Conservation (phyloP, 2,113 vertebrate genomes). For the Cygnus atratus region DNA sequence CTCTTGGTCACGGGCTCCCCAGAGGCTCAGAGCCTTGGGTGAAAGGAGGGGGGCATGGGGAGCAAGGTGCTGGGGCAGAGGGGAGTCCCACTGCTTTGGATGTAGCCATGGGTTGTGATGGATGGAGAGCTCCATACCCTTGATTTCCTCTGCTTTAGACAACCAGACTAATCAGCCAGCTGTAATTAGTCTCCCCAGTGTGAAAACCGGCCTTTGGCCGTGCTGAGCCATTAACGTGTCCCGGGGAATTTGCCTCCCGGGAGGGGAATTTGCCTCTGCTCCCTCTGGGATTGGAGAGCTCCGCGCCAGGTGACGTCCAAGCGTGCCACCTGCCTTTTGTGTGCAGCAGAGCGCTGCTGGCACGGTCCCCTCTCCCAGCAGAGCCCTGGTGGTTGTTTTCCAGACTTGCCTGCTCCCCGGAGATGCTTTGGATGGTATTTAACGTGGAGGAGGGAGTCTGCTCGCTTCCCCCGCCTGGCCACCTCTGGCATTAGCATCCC, state of each 20-base stretch:
- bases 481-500: not conserved
- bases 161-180: not conserved
- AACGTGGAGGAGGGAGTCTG: accelerated
- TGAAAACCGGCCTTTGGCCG: not conserved
- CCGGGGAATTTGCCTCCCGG: not conserved
- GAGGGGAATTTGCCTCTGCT: not conserved
- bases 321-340: not conserved
- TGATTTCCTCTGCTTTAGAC: not conserved
- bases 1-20: not conserved
- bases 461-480: not conserved
- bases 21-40: not conserved
- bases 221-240: not conserved
- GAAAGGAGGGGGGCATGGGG: not conserved
- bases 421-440: not conserved
- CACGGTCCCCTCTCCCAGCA: not conserved
- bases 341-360: not conserved
- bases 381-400: not conserved
- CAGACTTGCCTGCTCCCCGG: not conserved
- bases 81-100: not conserved
- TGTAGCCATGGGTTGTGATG: accelerated
- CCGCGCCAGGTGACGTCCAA: not conserved
- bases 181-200: not conserved
- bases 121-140: not conserved
- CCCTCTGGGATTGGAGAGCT: not conserved
- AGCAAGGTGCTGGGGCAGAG: not conserved